phyloP scores from a whole-genome alignment of 2,888 invertebrate genomes.

The Callimorpha dominula region DNA sequence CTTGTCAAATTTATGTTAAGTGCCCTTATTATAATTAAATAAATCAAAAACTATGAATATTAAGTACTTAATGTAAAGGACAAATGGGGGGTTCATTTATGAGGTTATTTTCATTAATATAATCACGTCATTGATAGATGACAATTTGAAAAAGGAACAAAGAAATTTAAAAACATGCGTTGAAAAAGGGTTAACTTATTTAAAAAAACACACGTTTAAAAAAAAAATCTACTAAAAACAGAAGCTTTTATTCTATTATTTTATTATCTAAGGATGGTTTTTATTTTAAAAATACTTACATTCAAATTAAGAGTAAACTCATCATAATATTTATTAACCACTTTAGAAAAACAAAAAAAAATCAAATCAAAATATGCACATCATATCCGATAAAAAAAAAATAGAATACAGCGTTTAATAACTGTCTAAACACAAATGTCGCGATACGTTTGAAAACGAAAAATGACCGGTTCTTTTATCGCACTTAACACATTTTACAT shows the following conservation, averaged over 20 bases:
- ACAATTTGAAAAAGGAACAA: not conserved
- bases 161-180: not conserved
- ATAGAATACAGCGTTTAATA: conserved; percentile 15
- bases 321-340: conserved; percentile 9
- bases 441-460: conserved; percentile 23
- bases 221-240: not conserved
- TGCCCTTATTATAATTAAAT: not conserved
- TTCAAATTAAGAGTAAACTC: not conserved
- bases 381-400: conserved; percentile 15
- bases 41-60: not conserved
- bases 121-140: not conserved
- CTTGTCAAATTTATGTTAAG: not conserved
- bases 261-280: not conserved
- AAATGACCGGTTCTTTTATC: conserved; percentile 11
- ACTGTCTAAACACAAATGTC: conserved; percentile 17
- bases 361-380: conserved; percentile 7
- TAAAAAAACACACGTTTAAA: no score
- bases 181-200: not conserved
- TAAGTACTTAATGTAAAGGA: not conserved
- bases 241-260: not conserved
- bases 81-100: not conserved
- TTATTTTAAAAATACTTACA: conserved; percentile 15
- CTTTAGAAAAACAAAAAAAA: conserved; percentile 5
- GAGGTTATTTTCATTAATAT: not conserved
- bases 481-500: conserved; percentile 18